These are phyloP conservation scores for Onthophagus taurus DNA, from an alignment of 1,140 invertebrate genomes.

Conservation along the genomic window DNA sequence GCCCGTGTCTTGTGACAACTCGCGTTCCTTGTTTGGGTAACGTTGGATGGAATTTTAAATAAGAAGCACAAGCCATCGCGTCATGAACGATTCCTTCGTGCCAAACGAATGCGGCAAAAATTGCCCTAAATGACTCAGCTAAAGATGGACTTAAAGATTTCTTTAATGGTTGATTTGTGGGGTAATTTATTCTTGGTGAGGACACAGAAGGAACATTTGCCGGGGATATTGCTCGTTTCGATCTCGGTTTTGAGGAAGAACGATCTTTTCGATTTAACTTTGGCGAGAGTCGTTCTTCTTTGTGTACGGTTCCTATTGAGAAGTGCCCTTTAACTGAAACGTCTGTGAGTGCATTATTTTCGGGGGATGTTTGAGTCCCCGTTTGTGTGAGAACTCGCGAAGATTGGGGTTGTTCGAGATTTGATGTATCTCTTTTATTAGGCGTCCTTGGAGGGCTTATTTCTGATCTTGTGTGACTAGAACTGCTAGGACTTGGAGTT, in stretches of 20 bases:
- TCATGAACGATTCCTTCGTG: slow-evolving; percentile 96
- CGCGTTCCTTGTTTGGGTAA: slow-evolving; percentile 70
- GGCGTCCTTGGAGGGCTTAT: slow-evolving; percentile 44
- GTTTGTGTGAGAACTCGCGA: slow-evolving; percentile 57
- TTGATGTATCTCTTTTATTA: slow-evolving; percentile 26
- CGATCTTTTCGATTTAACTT: slow-evolving; percentile 54
- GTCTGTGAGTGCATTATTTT: slow-evolving; percentile 38
- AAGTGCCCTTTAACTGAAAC: slow-evolving; percentile 48
- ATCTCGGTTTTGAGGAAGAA: slow-evolving; percentile 39
- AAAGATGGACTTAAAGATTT: slow-evolving; percentile 85
- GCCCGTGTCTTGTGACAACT: slow-evolving; percentile 51
- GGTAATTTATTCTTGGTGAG: slow-evolving; percentile 27
- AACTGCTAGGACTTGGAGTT: slow-evolving; percentile 52
- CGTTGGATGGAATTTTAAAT: slow-evolving; percentile 88
- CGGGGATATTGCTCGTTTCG: slow-evolving; percentile 56
- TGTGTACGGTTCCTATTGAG: slow-evolving; percentile 48
- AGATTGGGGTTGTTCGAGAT: slow-evolving; percentile 36
- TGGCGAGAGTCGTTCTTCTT: slow-evolving; percentile 51
- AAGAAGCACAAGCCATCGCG: slow-evolving; percentile 94
- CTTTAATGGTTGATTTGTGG: slow-evolving; percentile 48
- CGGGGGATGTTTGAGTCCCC: slow-evolving; percentile 68
- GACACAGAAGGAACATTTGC: slow-evolving; percentile 39
- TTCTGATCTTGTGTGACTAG: slow-evolving; percentile 45
- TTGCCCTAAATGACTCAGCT: slow-evolving; percentile 82
- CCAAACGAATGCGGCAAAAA: slow-evolving; percentile 94